These are phyloP conservation scores for Poeciliopsis retropinna DNA, from an alignment of 2,113 vertebrate genomes.

Conservation along the genomic window DNA sequence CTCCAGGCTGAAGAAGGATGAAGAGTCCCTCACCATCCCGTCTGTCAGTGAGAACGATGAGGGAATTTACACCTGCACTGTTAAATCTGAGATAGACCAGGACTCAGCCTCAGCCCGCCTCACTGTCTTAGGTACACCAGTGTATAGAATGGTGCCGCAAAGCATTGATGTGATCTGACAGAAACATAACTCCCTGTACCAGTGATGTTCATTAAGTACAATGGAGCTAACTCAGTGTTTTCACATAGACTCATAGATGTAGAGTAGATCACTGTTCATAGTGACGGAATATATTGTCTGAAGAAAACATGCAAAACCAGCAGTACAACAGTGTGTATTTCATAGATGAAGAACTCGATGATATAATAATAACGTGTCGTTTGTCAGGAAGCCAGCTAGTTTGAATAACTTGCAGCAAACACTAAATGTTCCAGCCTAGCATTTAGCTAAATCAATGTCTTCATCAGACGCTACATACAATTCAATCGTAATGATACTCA, in stretches of 20 bases:
- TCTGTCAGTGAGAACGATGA: conserved; percentile 89
- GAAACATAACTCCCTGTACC: not conserved
- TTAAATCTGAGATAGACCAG: conserved; percentile 90
- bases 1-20: conserved; percentile 87
- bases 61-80: conserved; percentile 89
- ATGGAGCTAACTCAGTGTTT: no score
- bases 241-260: no score
- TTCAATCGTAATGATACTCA: not conserved
- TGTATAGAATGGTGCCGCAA: not conserved
- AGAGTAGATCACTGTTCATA: no score
- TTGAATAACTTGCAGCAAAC: no score
- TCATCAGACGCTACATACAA: not conserved
- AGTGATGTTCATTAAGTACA: not conserved
- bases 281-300: no score
- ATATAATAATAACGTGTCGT: not conserved
- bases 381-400: not conserved
- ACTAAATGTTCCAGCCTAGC: no score
- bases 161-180: not conserved
- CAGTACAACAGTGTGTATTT: no score
- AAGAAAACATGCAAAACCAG: no score
- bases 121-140: conserved; percentile 88
- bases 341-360: no score
- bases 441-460: not conserved
- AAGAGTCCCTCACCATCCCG: conserved; percentile 85
- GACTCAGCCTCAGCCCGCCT: conserved; percentile 90